These are phyloP conservation scores for Drosophila pseudotalamancana DNA, from an alignment of 2,888 invertebrate species.

Conservation along the genomic window DNA sequence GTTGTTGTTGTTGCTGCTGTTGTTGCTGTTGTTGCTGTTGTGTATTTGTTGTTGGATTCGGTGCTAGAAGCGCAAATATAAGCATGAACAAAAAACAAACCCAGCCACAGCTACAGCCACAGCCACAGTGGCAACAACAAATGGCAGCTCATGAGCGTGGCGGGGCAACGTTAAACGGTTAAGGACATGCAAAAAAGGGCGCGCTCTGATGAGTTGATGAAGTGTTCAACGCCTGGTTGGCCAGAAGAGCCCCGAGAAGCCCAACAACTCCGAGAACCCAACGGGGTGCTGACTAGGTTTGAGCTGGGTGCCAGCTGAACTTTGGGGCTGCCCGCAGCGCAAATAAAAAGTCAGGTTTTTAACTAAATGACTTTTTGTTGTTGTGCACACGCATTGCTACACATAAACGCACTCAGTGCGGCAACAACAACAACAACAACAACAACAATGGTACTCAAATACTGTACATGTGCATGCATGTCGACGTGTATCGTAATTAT, in stretches of 20 bases:
- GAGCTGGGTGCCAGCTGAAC: slow-evolving; percentile 33
- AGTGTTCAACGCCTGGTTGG: slow-evolving; percentile 79
- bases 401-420: slow-evolving; percentile 77
- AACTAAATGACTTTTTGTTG: slow-evolving; percentile 81
- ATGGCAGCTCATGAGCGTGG: slow-evolving; percentile 56
- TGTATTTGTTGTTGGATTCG: no score
- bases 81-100: slow-evolving; percentile 8
- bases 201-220: slow-evolving; percentile 80
- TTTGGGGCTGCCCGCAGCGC: slow-evolving; percentile 70
- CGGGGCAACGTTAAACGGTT: slow-evolving; percentile 72
- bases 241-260: slow-evolving; percentile 14
- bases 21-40: slow-evolving; percentile 4
- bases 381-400: slow-evolving; percentile 80
- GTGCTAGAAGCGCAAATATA: slow-evolving; percentile 38
- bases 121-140: slow-evolving; percentile 60
- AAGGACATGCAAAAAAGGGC: slow-evolving; percentile 77
- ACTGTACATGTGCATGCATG: slow-evolving; percentile 66
- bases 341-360: slow-evolving; percentile 81
- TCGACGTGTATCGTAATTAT: slow-evolving; percentile 78
- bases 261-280: neutral
- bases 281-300: neutral
- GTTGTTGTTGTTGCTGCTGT: slow-evolving; percentile 8
- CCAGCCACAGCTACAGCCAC: no score
- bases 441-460: slow-evolving; percentile 33
- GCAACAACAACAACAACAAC: slow-evolving; percentile 27